phyloP scores from a whole-genome alignment of 2,797 vertebrate genomes.

The Hoplostethus mediterraneus region DNA sequence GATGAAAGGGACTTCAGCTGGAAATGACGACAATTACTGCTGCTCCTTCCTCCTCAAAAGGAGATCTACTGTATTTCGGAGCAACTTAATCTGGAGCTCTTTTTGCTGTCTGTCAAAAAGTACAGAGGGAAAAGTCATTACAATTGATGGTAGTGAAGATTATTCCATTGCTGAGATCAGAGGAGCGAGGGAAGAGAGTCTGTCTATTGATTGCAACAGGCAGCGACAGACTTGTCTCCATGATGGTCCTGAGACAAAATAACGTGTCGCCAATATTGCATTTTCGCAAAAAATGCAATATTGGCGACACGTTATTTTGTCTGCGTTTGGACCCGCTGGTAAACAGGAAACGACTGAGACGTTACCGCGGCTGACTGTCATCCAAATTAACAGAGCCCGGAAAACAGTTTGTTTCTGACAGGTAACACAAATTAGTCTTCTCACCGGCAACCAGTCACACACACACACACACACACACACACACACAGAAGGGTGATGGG shows the following conservation, averaged over 20 bases:
- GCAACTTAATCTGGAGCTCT: conserved; percentile 40
- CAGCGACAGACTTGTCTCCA: conserved; percentile 53
- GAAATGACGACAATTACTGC: conserved; percentile 65
- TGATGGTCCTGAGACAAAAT: conserved; percentile 42
- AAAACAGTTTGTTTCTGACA: conserved; percentile 46
- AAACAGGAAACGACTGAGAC: conserved; percentile 55
- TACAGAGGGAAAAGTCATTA: conserved; percentile 36
- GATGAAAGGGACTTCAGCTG: conserved; percentile 55
- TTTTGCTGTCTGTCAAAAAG: conserved; percentile 46
- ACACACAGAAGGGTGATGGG: not conserved
- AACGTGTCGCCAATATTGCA: no score
- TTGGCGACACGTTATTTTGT: conserved; percentile 65
- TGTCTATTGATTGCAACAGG: conserved; percentile 47
- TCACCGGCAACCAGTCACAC: not conserved
- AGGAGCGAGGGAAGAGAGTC: conserved; percentile 29
- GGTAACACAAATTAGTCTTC: conserved; percentile 31
- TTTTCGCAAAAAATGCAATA: conserved; percentile 43
- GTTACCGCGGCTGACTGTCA: conserved; percentile 29
- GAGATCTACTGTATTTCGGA: conserved; percentile 53
- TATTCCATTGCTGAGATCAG: conserved; percentile 52
- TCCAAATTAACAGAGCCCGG: conserved; percentile 16
- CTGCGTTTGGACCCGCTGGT: conserved; percentile 44
- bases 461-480: not conserved
- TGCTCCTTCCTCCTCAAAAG: conserved; percentile 33
- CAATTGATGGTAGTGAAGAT: conserved; percentile 17